Conservation (phyloP, 1,140 invertebrate species). For the Plectrocnemia conspersa region DNA sequence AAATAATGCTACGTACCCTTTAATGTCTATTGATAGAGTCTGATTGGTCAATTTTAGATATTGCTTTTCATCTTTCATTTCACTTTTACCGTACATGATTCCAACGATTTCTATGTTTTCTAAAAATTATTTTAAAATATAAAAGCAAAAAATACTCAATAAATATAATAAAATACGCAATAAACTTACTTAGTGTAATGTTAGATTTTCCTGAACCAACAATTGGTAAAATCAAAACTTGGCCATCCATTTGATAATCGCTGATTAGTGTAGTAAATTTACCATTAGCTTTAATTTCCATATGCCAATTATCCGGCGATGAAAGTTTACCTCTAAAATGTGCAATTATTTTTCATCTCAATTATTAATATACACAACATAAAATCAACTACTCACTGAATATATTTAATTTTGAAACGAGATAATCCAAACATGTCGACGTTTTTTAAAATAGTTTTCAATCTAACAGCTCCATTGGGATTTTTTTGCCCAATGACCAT, state of each 20-base stretch:
- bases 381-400: too few relatives aligned
- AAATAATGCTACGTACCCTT: not conserved
- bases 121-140: slow-evolving; percentile 9
- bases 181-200: slow-evolving; percentile 44
- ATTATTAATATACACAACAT: too few relatives aligned
- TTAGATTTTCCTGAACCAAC: slow-evolving; percentile 42
- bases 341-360: too few relatives aligned
- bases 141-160: not conserved
- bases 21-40: not conserved
- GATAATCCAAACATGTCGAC: slow-evolving; percentile 41
- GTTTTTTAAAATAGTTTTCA: slow-evolving; percentile 44
- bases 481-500: slow-evolving; percentile 17
- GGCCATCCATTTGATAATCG: slow-evolving; percentile 43
- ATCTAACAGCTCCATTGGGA: slow-evolving; percentile 36
- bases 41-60: slow-evolving; percentile 26
- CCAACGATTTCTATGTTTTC: slow-evolving; percentile 1
- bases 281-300: slow-evolving; percentile 10
- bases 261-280: slow-evolving; percentile 31
- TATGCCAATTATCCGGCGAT: slow-evolving; percentile 20
- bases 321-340: slow-evolving; percentile 25
- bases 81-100: slow-evolving; percentile 13
- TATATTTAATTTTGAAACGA: too few relatives aligned
- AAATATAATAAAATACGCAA: too few relatives aligned
- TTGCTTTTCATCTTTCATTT: slow-evolving; percentile 23
- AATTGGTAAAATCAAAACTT: slow-evolving; percentile 45